Conservation (phyloP, 2,797 vertebrate genomes). For the Rhadinocentrus ornatus region DNA sequence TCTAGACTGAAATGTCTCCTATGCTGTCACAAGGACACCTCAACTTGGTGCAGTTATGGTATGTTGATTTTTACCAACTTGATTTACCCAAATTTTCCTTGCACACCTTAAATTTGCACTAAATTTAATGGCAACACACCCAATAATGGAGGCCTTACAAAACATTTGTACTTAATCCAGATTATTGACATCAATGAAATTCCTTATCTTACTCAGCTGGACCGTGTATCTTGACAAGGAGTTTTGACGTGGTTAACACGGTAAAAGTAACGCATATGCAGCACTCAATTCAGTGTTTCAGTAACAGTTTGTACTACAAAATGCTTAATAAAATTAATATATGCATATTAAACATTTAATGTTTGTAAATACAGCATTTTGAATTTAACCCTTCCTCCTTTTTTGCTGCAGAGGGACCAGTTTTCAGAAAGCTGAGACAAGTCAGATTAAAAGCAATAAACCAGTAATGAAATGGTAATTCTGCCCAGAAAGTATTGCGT, state of each 20-base stretch:
- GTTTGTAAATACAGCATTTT: background rate
- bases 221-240: background rate
- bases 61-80: background rate
- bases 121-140: background rate
- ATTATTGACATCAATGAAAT: background rate
- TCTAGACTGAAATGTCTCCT: background rate
- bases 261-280: too few species aligned
- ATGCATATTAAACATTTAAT: background rate
- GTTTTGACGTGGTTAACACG: too few species aligned
- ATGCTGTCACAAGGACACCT: background rate
- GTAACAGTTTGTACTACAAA: too few species aligned
- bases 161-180: background rate
- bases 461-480: slow-evolving; percentile 3
- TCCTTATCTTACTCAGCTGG: background rate
- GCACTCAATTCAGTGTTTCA: too few species aligned
- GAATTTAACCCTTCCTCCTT: background rate
- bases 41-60: background rate
- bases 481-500: slow-evolving; percentile 2
- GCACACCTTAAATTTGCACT: background rate
- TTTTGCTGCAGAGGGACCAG: background rate
- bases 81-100: background rate
- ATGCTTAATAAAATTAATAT: too few species aligned
- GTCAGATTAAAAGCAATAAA: background rate
- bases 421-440: background rate
- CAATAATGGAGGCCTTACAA: background rate